phyloP scores from a whole-genome alignment of 1,140 invertebrate species.

The Drusus annulatus region DNA sequence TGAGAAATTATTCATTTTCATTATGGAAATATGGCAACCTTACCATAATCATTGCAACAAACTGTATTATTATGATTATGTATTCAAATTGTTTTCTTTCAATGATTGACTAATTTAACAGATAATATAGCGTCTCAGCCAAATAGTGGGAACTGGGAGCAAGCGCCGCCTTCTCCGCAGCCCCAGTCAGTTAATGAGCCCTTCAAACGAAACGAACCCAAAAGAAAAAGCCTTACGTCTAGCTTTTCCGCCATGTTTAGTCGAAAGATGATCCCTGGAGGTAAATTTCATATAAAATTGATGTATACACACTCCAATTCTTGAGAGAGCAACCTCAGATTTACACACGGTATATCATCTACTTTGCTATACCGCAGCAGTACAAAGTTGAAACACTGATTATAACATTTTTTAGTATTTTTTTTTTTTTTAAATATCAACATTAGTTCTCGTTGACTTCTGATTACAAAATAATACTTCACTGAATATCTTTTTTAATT shows the following conservation, averaged over 20 bases:
- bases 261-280: conserved; percentile 68
- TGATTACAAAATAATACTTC: too few species aligned
- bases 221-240: conserved; percentile 80
- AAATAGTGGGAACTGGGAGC: conserved; percentile 54
- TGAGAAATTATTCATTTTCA: too few species aligned
- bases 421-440: too few species aligned
- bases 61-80: not conserved
- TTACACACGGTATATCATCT: too few species aligned
- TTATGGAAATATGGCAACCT: too few species aligned
- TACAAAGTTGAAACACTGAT: too few species aligned
- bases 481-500: too few species aligned
- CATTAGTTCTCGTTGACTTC: too few species aligned
- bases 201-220: conserved; percentile 75
- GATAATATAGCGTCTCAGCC: conserved; percentile 46
- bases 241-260: conserved; percentile 82
- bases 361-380: too few species aligned
- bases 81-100: not conserved
- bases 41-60: not conserved
- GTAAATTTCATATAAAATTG: conserved; percentile 55
- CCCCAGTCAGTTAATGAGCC: conserved; percentile 65
- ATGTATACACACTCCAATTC: too few species aligned
- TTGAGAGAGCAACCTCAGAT: too few species aligned
- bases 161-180: conserved; percentile 48
- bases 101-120: conserved; percentile 33
- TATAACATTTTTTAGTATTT: too few species aligned